Evolutionary conservation across 2,888 invertebrate genomes (phyloP), one percentile per base, ranked within the genome.

Genomic region (Disparrhopalites patrizii): DNA sequence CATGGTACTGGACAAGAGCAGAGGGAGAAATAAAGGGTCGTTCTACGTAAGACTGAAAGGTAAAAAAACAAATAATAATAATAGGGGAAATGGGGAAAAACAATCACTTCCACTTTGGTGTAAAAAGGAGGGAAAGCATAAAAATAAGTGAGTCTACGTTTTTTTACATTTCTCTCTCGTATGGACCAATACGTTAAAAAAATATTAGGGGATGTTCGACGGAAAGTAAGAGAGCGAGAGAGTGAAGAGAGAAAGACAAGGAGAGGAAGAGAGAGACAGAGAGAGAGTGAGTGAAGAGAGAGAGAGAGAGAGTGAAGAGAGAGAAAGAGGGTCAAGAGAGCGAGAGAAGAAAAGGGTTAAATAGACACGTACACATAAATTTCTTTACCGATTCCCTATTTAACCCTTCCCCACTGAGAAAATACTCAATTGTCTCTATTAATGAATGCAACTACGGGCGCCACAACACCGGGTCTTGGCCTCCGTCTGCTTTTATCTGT

Each of bases 401-500:
- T 36, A 67, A 50, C 60, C 43, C 47, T 58, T 38, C 50, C 68
- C 57, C 62, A 60, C 65, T 61, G 56, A 62, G 65, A 65, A 68
- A 68, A 62, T 68, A 60, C 62, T 62, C 65, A 62, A 68, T 62
- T 68, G 68, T 68, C 62, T 68, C 62, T 56, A 65, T 55, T 68
- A 68, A 68, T 68, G 68, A 68, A 68, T 68, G 68, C 68, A 68
- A 61, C 68, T 68, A 61, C 33, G 62, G 68, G 68, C 68, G 68
- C 68, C 68, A 62, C 52, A 20, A 36, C 38, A 60, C 31, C 36
- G 52, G 38, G 52, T 33, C 40, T 38, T 57, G 50, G 40, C 63
- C 30, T 38, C 31, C 27, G 50, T 28, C 64, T 55, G 64, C 31
- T 54, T 47, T 47, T 47, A 23, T n/a, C n/a, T n/a, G n/a, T n/a